Base-by-base conservation (phyloP, 1,140 invertebrate genomes). In the Listronotus oregonensis region DNA sequence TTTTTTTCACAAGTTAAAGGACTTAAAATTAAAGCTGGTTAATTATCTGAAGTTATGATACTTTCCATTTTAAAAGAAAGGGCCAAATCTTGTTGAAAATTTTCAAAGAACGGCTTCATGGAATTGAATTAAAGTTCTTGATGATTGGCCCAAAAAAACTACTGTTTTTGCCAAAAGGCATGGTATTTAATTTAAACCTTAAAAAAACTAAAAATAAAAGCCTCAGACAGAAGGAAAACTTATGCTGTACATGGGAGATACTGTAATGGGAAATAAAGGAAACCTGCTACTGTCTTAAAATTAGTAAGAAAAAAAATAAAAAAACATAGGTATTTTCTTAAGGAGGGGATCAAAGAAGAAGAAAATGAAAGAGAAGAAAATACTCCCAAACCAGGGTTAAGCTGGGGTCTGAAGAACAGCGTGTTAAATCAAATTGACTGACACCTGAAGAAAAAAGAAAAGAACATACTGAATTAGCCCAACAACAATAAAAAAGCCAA, bases 201-300 rank as follows among this genome's bases (percentile, higher is more conserved):
- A 97, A 97, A 43, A 85, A 99, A 34, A 87, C 92, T 12, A 92
- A 91, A 99, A 81, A 84, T 87, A 68, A 87, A 91, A 32, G 89
- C 93, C 0, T 85, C 86, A 27, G 94, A 97, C 42, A 90, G 92
- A 77, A 89, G 90, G 61, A 97, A 98, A 85, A 88, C 82, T 6
- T 97, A 98, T 80, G 95, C 97, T 1, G 0, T 99, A 97, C 74
- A 86, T 99, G 71, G 97, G 96, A n/a, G 97, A 99, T 81, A 99
- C 97, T 15, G 95, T 98, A 31, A 77, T 97, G 62, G 93, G 98
- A 0, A 95, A 94, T 79, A 94, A 96, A 73, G 89, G 87, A 43
- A 86, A 46, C 89, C 96, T 7, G 94, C 95, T 0, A 89, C 90
- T 34, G 80, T 96, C 15, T 84, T 99, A 54, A 99, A 6, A 88